These are phyloP conservation scores for Xiphophorus birchmanni DNA, from an alignment of 2,797 vertebrate genomes.

Conservation along the genomic window DNA sequence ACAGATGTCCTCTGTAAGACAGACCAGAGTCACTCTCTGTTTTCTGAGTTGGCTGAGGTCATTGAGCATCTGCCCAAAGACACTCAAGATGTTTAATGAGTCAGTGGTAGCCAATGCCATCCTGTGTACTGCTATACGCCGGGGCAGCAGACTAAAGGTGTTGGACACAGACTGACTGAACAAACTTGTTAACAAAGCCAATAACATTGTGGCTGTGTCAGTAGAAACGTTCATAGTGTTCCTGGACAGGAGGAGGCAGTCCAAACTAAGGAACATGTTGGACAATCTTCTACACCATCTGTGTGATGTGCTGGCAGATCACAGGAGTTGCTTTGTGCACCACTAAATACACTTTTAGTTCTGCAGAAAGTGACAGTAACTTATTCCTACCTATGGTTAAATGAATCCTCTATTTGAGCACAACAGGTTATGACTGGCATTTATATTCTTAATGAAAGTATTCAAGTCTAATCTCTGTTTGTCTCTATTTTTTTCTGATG, in stretches of 20 bases:
- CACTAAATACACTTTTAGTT: neutral
- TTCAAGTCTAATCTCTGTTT: neutral
- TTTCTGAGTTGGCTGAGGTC: neutral
- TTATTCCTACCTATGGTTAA: neutral
- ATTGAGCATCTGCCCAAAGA: neutral
- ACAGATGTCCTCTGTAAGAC: neutral
- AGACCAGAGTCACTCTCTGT: neutral
- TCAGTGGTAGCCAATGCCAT: slow-evolving; percentile 13
- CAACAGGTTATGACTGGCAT: neutral
- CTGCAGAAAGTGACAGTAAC: neutral
- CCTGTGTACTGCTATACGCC: neutral
- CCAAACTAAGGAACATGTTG: neutral
- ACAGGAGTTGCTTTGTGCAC: neutral
- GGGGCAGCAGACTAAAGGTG: neutral
- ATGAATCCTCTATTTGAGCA: neutral
- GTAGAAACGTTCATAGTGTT: neutral
- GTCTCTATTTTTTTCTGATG: neutral
- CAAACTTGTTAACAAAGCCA: neutral
- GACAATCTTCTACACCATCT: neutral
- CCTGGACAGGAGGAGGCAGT: neutral
- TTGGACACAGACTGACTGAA: neutral
- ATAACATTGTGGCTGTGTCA: neutral
- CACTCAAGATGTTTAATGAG: slow-evolving; percentile 8
- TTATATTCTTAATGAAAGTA: neutral
- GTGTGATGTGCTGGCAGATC: neutral